Base-by-base conservation (phyloP, 2,797 vertebrate species). In the Nyctalus aviator region DNA sequence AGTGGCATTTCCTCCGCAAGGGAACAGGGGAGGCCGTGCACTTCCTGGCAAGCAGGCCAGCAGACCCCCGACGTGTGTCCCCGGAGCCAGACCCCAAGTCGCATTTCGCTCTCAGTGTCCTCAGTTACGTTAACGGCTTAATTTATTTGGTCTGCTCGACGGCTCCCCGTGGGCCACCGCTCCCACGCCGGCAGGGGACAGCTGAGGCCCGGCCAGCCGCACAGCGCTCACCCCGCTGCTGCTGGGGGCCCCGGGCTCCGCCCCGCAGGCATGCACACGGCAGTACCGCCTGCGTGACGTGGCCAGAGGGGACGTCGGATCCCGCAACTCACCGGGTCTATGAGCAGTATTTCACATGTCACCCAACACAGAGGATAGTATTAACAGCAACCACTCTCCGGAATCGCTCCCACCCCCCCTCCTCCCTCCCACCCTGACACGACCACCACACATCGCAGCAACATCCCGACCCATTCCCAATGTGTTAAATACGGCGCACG, bases 61-160 rank as follows among this genome's bases (percentile, higher is more conserved):
- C 8, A 50, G 13, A 64, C 5, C 8, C 23, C 21, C 21, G 27
- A 46, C 3, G 10, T 30, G 55, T 1, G 9, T 57, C 11, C 41
- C 59, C 50, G 41, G 8, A 73, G 62, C 73, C 35, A 89, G 48
- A 44, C 27, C 37, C 50, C 84, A 78, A 90, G 50, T 92, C 64
- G 77, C 13, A 15, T 68, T 78, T 81, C 66, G 93, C 62, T 57
- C 50, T 95, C 30, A 14, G 50, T 89, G 89, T 66, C 13, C 14
- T 57, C 90, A 93, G 76, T 95, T 94, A 86, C 8, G 10, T 96
- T 97, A 97, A 97, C 94, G 97, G 96, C 94, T 97, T 96, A 81
- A 95, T 98, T 98, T 98, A 98, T 98, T 98, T 96, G 98, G 88
- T 98, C 95, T 97, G 89, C 30, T 88, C 30, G 69, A 8, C 18